These are phyloP conservation scores for Gadopsis bispinosus DNA, from an alignment of 2,797 vertebrate genomes.

Conservation along the genomic window DNA sequence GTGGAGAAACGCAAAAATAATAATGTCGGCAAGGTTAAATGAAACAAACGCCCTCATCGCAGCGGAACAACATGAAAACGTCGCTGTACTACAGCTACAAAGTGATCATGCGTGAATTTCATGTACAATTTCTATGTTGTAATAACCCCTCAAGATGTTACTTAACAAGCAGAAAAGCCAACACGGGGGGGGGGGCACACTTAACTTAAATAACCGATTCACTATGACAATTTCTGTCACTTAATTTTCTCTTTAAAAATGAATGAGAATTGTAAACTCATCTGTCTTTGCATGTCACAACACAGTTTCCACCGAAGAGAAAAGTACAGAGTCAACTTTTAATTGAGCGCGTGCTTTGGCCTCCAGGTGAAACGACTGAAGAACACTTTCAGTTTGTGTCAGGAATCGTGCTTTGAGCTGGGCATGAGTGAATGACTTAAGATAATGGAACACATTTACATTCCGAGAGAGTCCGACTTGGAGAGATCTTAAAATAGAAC, in stretches of 20 bases:
- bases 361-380: conserved; percentile 24
- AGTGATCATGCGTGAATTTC: not conserved
- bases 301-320: not conserved
- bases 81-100: not conserved
- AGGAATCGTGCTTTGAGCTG: conserved; percentile 5
- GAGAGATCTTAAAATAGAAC: not conserved
- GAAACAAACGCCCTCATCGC: conserved; percentile 3
- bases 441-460: conserved; percentile 18
- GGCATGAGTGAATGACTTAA: not conserved
- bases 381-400: conserved; percentile 8
- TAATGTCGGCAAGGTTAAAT: conserved; percentile 48
- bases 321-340: conserved; percentile 31
- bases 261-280: conserved; percentile 4
- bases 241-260: not conserved
- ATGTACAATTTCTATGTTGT: not conserved
- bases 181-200: no score
- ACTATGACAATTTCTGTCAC: not conserved
- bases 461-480: not conserved
- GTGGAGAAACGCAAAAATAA: conserved; percentile 47
- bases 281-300: not conserved
- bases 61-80: conserved; percentile 10
- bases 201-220: not conserved
- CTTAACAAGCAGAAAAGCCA: no score
- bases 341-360: conserved; percentile 25
- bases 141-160: not conserved